phyloP scores from a whole-genome alignment of 2,113 vertebrate species.

The Leuciscus idus region DNA sequence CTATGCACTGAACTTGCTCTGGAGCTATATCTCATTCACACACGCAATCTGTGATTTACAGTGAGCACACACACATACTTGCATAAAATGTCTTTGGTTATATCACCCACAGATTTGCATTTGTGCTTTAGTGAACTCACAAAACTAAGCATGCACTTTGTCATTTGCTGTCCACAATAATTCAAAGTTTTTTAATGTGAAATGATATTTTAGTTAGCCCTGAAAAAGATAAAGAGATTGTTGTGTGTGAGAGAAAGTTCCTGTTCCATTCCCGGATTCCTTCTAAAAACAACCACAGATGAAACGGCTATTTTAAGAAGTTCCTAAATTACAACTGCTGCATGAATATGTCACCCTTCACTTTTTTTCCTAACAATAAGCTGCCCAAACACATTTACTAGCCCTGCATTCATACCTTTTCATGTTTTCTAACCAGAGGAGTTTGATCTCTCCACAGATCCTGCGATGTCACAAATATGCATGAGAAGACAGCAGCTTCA shows the following conservation, averaged over 20 bases:
- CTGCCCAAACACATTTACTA: conserved; percentile 12
- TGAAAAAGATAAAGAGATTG: conserved; percentile 32
- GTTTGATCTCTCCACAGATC: conserved; percentile 75
- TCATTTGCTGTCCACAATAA: too few species aligned
- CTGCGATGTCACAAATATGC: conserved; percentile 74
- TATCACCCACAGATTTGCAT: conserved; percentile 36
- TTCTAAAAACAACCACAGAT: conserved; percentile 12
- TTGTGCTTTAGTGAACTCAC: conserved; percentile 21
- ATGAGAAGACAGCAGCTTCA: conserved; percentile 73
- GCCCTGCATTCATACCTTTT: conserved; percentile 38
- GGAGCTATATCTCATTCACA: conserved; percentile 42
- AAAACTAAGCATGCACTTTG: background rate
- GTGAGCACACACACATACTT: conserved; percentile 57
- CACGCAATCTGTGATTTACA: conserved; percentile 34
- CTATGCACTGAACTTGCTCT: conserved; percentile 67
- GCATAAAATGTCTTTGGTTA: conserved; percentile 59
- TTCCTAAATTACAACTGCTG: background rate
- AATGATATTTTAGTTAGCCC: conserved; percentile 34
- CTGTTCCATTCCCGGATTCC: background rate
- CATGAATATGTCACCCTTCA: background rate
- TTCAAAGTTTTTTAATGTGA: background rate
- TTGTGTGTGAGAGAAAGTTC: background rate
- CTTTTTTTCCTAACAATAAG: background rate
- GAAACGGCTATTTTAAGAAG: conserved; percentile 33
- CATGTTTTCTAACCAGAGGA: conserved; percentile 57